A percentile compares a stretch with the other conserved stretches of the same genome.
phyloP scores from a whole-genome alignment of 92 coral and sea anemone species.

The Siderastrea radians region DNA sequence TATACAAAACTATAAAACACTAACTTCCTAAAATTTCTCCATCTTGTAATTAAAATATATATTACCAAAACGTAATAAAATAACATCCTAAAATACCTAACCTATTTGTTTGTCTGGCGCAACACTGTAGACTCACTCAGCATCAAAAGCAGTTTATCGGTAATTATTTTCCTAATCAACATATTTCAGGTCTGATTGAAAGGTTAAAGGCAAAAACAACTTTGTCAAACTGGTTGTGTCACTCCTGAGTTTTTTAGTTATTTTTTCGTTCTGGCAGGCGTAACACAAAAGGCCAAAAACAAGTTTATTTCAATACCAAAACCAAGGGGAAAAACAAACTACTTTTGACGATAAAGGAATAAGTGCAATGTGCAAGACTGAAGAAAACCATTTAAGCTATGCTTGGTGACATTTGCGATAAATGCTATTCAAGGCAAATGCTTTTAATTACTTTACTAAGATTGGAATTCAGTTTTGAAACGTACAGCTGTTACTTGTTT shows the following conservation, averaged over 20 bases:
- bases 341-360: background rate
- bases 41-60: constrained; percentile 55
- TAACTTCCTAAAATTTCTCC: constrained; percentile 57
- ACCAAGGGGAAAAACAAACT: background rate
- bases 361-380: background rate
- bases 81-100: constrained; percentile 54
- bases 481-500: background rate
- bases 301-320: too few species aligned
- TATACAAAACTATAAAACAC: constrained; percentile 65
- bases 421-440: background rate
- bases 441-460: background rate
- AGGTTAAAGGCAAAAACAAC: too few species aligned
- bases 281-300: too few species aligned
- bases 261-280: too few species aligned
- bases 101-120: constrained; percentile 32
- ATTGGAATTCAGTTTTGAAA: background rate
- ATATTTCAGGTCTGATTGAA: background rate
- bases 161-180: background rate
- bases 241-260: too few species aligned
- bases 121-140: constrained; percentile 29
- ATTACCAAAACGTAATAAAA: constrained; percentile 51
- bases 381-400: background rate
- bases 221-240: too few species aligned
- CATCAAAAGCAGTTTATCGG: constrained; percentile 2
- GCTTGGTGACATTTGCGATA: background rate